Percentiles rank a stretch among this genome's conserved stretches.
phyloP scores from a whole-genome alignment of 2,888 invertebrate genomes.

The Plemyria rubiginata region DNA sequence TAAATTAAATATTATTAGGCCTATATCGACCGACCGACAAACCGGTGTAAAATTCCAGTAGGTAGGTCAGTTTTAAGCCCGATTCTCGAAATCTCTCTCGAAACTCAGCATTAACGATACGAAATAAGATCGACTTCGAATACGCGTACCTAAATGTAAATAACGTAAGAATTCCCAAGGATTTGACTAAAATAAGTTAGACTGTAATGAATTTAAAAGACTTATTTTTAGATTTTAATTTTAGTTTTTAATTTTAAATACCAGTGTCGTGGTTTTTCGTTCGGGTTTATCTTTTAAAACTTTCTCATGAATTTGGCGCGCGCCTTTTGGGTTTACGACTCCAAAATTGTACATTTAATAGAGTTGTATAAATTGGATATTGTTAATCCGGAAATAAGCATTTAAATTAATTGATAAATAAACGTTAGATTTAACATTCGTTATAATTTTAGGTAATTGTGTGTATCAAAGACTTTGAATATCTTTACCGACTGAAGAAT shows the following conservation, averaged over 20 bases:
- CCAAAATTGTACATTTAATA: no score
- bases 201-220: slow-evolving; percentile 68
- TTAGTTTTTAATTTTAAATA: slow-evolving; percentile 53
- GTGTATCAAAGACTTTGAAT: slow-evolving; percentile 54
- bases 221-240: slow-evolving; percentile 65
- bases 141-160: slow-evolving; percentile 49
- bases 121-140: slow-evolving; percentile 41
- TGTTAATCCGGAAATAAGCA: slow-evolving; percentile 38
- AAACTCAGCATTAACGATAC: slow-evolving; percentile 27
- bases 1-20: no score
- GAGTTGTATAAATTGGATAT: slow-evolving; percentile 22
- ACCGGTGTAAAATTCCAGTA: not conserved
- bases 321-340: no score
- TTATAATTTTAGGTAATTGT: slow-evolving; percentile 43
- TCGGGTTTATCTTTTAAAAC: slow-evolving; percentile 2
- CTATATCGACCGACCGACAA: slow-evolving; percentile 6
- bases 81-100: slow-evolving; percentile 8
- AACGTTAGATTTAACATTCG: slow-evolving; percentile 35
- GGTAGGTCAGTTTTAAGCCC: not conserved
- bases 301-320: no score
- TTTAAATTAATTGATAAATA: slow-evolving; percentile 38
- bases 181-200: slow-evolving; percentile 66
- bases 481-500: slow-evolving; percentile 63
- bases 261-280: slow-evolving; percentile 44
- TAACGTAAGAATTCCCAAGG: slow-evolving; percentile 65